Percentiles rank a stretch among this genome's conserved stretches.
Evolutionary conservation across 2,888 invertebrate species (phyloP).

Genomic region (Syritta pipiens): DNA sequence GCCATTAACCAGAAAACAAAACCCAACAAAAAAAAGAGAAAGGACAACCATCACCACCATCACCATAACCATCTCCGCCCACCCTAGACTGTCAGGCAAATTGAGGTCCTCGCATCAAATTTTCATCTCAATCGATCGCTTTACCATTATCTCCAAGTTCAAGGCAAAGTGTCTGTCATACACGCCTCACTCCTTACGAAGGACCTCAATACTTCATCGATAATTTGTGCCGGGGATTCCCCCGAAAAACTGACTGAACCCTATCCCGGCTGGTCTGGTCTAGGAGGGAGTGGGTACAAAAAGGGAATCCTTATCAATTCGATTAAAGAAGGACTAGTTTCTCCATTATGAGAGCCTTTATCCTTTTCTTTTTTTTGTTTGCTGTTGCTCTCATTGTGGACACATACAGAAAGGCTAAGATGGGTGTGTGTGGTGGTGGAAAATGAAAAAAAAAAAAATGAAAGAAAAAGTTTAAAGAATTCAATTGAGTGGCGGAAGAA

Average conservation of each 20-base stretch:
- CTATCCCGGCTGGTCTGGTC: neutral
- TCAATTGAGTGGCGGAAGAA: no score
- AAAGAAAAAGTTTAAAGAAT: constrained; percentile 2
- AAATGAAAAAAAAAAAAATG: neutral
- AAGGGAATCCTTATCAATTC: constrained; percentile 17
- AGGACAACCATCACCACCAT: no score
- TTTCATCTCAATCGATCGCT: neutral
- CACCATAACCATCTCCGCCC: no score
- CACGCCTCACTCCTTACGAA: neutral
- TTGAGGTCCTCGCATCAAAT: no score
- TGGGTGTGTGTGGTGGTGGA: no score
- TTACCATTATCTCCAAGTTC: constrained; percentile 1
- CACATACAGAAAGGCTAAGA: constrained; percentile 5
- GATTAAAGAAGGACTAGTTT: constrained; percentile 41
- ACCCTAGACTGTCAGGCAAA: no score
- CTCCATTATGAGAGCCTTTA: neutral
- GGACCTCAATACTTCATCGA: constrained; percentile 11
- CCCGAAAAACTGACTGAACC: neutral
- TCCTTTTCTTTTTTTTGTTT: constrained; percentile 9
- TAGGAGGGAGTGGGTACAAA: neutral
- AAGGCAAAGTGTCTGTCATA: neutral
- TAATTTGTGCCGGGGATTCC: constrained; percentile 7
- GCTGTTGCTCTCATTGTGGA: neutral
- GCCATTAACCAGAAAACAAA: no score
- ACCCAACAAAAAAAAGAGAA: no score